Evolutionary conservation across 2,797 vertebrate species (phyloP), one percentile per base, ranked within the genome.

Genomic region (Semaprochilodus insignis): DNA sequence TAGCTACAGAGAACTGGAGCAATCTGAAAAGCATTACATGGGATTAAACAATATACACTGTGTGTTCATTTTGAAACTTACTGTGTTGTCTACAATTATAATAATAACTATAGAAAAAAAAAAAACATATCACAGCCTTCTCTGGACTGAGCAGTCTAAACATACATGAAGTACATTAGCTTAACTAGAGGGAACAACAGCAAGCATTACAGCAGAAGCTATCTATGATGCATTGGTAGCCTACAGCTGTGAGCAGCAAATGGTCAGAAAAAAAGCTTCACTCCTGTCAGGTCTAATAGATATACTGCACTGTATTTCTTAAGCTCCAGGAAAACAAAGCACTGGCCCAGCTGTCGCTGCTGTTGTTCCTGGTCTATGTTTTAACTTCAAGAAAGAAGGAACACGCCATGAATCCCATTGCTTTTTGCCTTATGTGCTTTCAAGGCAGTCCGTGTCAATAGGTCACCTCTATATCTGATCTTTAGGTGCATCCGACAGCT

Each of bases 271-370:
- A 75, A 59, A 69, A 76, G 80, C 70, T 70, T 76, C 34, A 59
- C 44, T 81, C 52, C 52, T 70, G 65, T 82, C 54, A 77, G n/a
- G 31, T 81, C 34, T 44, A 51, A 63, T 66, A 34, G n/a, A 74
- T 66, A 66, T 6, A 51, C 60, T 8, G 27, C 17, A 0, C 21
- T 74, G 60, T 75, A 69, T 57, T 67, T 67, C 63, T 11, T 13
- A 48, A 75, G 40, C 74, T 57, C 23, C 63, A 59, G 19, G 40
- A 31, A n/a, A 57, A 59, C 23, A 69, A 75, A 67, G 10, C 34
- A 69, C 74, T 74, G 55, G 14, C 21, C 51, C 31, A 40, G 21
- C 60, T 74, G 79, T 25, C 36, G 25, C 34, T 55, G 70, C 15
- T 62, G 25, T 62, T n/a, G 21, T 52, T 62, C 6, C 40, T 8